Evolutionary conservation across 2,888 invertebrate genomes (phyloP), one percentile per base, ranked within the genome.

Genomic region (Stenotaenia linearis): DNA sequence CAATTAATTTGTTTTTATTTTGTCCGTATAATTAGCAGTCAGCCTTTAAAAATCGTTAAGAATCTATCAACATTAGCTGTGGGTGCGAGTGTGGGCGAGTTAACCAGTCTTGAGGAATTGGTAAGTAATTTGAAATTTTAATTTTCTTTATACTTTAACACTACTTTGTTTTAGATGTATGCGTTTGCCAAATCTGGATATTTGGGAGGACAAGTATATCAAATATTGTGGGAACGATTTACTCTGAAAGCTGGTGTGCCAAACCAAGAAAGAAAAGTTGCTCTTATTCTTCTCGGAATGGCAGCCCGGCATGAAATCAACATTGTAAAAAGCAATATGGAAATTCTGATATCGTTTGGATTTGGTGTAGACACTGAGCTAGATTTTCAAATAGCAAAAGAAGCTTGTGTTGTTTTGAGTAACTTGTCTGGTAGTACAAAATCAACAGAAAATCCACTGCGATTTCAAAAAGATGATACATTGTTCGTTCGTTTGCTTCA

Each of bases 161-260:
- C 77, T 75, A 21, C n/a, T 75, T 79, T 18, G 78, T 74, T 15
- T 21, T 81, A 86, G 86, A 83, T 93, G 69, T 85, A 88, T 15
- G 89, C 91, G 84, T 91, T 92, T 89, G 88, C 90, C 1, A 85
- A 86, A 75, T 87, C 88, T 37, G 90, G 89, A 4, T 89, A 89
- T 61, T 86, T 92, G 10, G n/a, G 37, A 56, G 45, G 12, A 35
- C 82, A 81, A 77, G 84, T 87, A 18, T 84, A 85, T 75, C 85
- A 94, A 89, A 90, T 93, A 12, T 88, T 97, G 80, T 97, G 95
- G 92, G 93, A 95, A 86, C 91, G 91, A 84, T 95, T 94, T 85
- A 90, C 93, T 0, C 83, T 84, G 82, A 89, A 92, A 84, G 88
- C 91, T 12, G 90, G 92, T 56, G 90, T 91, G 2, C 91, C 92